These are phyloP conservation scores for Ericerus pela DNA, from an alignment of 1,140 invertebrate species.

Conservation along the genomic window DNA sequence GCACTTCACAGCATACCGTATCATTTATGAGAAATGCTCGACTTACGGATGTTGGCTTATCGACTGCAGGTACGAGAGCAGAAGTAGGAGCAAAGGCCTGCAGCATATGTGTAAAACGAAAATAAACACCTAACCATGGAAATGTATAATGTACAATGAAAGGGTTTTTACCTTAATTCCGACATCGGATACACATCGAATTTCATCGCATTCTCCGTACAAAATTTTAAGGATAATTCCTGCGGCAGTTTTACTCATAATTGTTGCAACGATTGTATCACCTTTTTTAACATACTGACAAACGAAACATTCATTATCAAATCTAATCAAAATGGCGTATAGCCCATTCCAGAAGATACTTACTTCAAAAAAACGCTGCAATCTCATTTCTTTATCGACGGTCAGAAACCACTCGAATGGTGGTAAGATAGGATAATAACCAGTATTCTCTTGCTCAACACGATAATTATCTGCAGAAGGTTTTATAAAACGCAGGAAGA, in stretches of 20 bases:
- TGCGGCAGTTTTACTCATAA: conserved; percentile 50
- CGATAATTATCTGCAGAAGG: not conserved
- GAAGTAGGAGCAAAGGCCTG: conserved; percentile 51
- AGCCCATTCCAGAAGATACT: conserved; percentile 21
- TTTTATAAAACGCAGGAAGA: conserved; percentile 37
- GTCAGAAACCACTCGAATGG: conserved; percentile 65
- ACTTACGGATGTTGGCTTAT: conserved; percentile 65
- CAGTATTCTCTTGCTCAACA: not conserved
- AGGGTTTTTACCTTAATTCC: conserved; percentile 48
- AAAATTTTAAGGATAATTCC: conserved; percentile 67
- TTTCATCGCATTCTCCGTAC: conserved; percentile 59
- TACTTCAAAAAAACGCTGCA: conserved; percentile 67
- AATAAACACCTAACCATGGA: not conserved
- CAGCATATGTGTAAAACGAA: conserved; percentile 23
- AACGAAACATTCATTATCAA: conserved; percentile 20
- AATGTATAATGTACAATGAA: not conserved
- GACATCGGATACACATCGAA: conserved; percentile 64
- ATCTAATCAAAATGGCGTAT: not conserved
- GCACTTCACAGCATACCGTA: conserved; percentile 70
- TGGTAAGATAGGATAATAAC: conserved; percentile 56
- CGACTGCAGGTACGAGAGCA: conserved; percentile 54
- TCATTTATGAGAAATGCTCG: conserved; percentile 66
- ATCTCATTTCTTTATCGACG: conserved; percentile 51
- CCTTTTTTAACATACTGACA: conserved; percentile 60
- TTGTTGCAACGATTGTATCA: conserved; percentile 66